Evolutionary conservation across 2,113 vertebrate genomes (phyloP).

Genomic region (Pangasianodon hypophthalmus): DNA sequence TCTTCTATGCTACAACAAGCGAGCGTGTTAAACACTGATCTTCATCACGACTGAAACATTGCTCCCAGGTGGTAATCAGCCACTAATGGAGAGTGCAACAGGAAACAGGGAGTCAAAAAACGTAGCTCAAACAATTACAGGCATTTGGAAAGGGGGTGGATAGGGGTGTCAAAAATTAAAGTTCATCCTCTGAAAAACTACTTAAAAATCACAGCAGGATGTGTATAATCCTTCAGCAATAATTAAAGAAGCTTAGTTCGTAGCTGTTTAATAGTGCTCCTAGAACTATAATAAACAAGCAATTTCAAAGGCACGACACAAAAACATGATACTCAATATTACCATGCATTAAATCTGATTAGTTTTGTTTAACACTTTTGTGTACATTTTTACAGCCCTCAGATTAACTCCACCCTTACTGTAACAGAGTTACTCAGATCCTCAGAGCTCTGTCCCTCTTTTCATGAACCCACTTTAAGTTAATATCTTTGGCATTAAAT

Average conservation of each 20-base stretch:
- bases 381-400: not conserved
- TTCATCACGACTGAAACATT: constrained; percentile 61
- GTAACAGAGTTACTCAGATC: constrained; percentile 14
- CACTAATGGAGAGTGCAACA: constrained; percentile 61
- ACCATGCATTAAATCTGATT: not conserved
- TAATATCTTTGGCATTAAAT: not conserved
- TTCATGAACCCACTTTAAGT: not conserved
- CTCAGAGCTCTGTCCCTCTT: constrained; percentile 4
- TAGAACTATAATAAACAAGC: constrained; percentile 40
- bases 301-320: constrained; percentile 34
- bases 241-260: constrained; percentile 11
- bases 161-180: constrained; percentile 32
- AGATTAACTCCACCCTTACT: not conserved
- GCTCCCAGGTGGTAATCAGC: constrained; percentile 66
- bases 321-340: constrained; percentile 3
- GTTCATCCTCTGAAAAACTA: constrained; percentile 44
- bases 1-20: constrained; percentile 46
- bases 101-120: constrained; percentile 57
- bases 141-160: constrained; percentile 46
- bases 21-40: constrained; percentile 48
- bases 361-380: not conserved
- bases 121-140: constrained; percentile 57
- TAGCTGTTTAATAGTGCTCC: constrained; percentile 23
- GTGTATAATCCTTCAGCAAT: constrained; percentile 4
- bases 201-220: constrained; percentile 47